A percentile compares a stretch with the other conserved stretches of the same genome.
Evolutionary conservation across 2,888 invertebrate genomes (phyloP).

Genomic region (Uropetala carovei): DNA sequence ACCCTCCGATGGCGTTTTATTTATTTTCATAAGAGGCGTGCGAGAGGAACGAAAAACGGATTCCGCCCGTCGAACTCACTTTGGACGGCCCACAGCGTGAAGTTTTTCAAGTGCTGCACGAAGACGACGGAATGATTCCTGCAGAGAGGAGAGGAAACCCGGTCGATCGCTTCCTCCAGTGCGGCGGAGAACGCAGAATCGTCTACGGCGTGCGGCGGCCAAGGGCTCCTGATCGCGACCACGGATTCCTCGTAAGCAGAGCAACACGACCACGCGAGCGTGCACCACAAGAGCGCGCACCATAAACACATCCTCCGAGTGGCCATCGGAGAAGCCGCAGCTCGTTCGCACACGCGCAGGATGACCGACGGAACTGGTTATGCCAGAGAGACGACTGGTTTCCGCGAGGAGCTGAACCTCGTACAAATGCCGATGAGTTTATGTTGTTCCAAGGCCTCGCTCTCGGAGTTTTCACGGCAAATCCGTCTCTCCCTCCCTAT

Average conservation of each 20-base stretch:
- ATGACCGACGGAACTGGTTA: no score
- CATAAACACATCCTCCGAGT: not conserved
- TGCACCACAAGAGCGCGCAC: not conserved
- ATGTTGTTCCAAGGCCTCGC: no score
- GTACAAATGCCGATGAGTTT: no score
- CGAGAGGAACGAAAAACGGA: no score
- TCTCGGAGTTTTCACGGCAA: no score
- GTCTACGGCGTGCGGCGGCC: not conserved
- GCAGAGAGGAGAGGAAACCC: conserved; percentile 41
- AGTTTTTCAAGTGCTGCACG: conserved; percentile 65
- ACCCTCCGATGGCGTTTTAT: no score
- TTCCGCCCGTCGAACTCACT: conserved; percentile 57
- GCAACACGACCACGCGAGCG: not conserved
- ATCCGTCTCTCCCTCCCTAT: no score
- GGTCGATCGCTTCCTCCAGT: not conserved
- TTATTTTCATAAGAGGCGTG: no score
- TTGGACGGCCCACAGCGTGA: conserved; percentile 67
- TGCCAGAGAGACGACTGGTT: not conserved
- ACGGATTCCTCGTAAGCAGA: not conserved
- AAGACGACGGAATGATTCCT: conserved; percentile 66
- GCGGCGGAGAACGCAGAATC: not conserved
- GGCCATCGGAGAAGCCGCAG: not conserved
- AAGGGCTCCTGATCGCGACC: not conserved
- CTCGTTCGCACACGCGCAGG: no score
- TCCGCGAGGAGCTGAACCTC: not conserved